phyloP scores from a whole-genome alignment of 1,140 invertebrate genomes.

The Metopolophium dirhodum region DNA sequence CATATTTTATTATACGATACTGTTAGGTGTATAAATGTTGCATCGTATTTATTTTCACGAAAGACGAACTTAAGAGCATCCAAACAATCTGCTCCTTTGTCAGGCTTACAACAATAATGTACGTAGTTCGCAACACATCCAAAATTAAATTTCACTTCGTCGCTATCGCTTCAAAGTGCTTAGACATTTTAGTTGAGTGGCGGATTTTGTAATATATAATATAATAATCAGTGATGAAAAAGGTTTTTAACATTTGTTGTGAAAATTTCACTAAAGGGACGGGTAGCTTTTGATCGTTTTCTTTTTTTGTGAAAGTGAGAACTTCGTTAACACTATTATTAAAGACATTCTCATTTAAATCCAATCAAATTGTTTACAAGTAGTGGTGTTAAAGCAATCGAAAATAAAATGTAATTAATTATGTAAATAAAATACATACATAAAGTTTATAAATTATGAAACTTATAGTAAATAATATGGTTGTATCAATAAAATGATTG shows the following conservation, averaged over 20 bases:
- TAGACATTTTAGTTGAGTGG: constrained; percentile 8
- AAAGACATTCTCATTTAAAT: background rate
- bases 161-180: background rate
- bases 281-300: background rate
- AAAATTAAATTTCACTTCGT: background rate
- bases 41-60: background rate
- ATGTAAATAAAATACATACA: background rate
- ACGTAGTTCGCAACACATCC: background rate
- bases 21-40: background rate
- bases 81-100: background rate
- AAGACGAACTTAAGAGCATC: background rate
- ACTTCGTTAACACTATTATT: background rate
- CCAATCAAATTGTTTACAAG: background rate
- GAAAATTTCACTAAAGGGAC: no score
- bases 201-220: background rate
- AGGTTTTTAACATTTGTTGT: background rate
- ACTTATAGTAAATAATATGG: background rate
- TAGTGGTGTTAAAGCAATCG: background rate
- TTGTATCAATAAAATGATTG: background rate
- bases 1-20: background rate
- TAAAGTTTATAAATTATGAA: background rate
- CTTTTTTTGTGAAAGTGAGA: background rate
- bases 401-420: background rate
- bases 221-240: background rate
- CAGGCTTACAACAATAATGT: background rate